Conservation (phyloP, 2,888 invertebrate genomes). For the Norana najaformis region DNA sequence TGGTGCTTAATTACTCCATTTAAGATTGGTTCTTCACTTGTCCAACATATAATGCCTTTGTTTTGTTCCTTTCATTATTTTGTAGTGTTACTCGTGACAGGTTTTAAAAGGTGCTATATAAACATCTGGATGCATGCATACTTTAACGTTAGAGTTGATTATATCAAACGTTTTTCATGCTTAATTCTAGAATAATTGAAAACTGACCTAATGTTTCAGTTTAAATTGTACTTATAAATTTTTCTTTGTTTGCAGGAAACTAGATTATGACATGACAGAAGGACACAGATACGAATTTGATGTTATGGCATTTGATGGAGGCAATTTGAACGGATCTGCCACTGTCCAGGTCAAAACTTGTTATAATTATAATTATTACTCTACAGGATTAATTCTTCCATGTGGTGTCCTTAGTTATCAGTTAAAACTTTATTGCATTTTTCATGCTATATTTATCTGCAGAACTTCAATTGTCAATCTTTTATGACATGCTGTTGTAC, state of each 20-base stretch:
- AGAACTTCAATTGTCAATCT: neutral
- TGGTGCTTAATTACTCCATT: neutral
- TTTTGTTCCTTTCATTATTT: neutral
- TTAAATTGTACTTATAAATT: neutral
- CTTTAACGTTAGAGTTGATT: neutral
- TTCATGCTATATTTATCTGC: too few relatives aligned
- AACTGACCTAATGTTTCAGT: neutral
- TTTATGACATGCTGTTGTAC: neutral
- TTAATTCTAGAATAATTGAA: neutral
- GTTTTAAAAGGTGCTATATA: neutral
- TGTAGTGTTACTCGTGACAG: neutral
- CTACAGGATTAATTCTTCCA: neutral
- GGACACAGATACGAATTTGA: constrained; percentile 74
- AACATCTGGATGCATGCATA: neutral
- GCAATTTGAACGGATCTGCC: constrained; percentile 86
- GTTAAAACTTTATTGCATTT: neutral
- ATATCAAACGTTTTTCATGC: neutral
- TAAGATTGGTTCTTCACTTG: neutral
- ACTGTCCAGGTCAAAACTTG: constrained; percentile 75
- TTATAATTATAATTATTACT: neutral
- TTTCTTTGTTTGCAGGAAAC: constrained; percentile 46
- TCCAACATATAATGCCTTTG: neutral
- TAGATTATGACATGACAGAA: constrained; percentile 55
- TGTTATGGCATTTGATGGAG: constrained; percentile 91
- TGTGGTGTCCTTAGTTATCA: neutral